Conservation (phyloP, 2,113 vertebrate species). For the Chroicocephalus ridibundus region DNA sequence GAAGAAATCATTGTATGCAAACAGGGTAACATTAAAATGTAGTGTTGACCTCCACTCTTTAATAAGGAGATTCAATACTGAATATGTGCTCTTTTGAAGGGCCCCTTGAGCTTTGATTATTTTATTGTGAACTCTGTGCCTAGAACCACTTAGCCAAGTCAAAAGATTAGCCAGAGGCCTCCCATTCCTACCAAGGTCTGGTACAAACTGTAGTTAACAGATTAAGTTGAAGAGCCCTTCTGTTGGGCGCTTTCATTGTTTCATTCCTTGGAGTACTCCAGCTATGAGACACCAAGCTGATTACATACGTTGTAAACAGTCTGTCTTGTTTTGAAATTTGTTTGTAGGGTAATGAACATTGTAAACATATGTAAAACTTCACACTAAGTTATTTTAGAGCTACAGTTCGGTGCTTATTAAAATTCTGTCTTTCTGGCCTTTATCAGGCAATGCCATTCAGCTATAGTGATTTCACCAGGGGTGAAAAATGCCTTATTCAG, state of each 20-base stretch:
- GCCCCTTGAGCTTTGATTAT: slow-evolving; percentile 29
- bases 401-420: slow-evolving; percentile 34
- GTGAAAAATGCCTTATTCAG: slow-evolving; percentile 46
- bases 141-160: slow-evolving; percentile 56
- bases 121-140: slow-evolving; percentile 47
- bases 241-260: slow-evolving; percentile 35
- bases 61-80: neutral
- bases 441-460: slow-evolving; percentile 33
- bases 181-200: slow-evolving; percentile 18
- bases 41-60: neutral
- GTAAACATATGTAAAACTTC: slow-evolving; percentile 59
- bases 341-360: slow-evolving; percentile 10
- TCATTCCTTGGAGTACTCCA: neutral
- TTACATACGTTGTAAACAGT: slow-evolving; percentile 51
- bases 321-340: slow-evolving; percentile 42
- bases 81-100: slow-evolving; percentile 29
- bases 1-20: neutral
- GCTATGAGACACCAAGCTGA: slow-evolving; percentile 43
- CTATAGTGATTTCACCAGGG: slow-evolving; percentile 50
- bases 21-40: neutral
- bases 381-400: slow-evolving; percentile 1
- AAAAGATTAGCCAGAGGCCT: slow-evolving; percentile 48
- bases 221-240: slow-evolving; percentile 48
- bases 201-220: slow-evolving; percentile 19
- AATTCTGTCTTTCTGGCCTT: slow-evolving; percentile 47